Evolutionary conservation across 2,888 invertebrate species (phyloP).

Genomic region (Nephrocerus scutellatus): DNA sequence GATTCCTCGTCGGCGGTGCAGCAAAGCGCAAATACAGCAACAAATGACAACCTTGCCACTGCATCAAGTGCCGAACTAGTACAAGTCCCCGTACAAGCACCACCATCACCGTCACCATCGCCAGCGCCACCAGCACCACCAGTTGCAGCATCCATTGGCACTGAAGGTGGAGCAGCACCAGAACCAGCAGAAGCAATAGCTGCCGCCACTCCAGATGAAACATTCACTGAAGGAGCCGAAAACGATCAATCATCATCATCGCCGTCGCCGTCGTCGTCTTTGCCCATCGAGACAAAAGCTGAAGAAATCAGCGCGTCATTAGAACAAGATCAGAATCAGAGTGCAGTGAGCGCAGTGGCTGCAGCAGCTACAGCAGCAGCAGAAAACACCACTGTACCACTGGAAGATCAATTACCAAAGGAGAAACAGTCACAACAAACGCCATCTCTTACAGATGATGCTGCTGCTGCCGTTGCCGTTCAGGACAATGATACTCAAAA

Average conservation of each 20-base stretch:
- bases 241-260: conserved; percentile 20
- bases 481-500: conserved; percentile 24
- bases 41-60: conserved; percentile 34
- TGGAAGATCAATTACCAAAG: conserved; percentile 1
- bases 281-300: conserved; percentile 18
- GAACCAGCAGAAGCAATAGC: conserved; percentile 20
- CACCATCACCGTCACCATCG: conserved; percentile 43
- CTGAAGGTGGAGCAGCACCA: conserved; percentile 12
- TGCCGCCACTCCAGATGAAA: conserved; percentile 37
- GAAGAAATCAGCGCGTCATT: conserved; percentile 18
- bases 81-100: conserved; percentile 37
- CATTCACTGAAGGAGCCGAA: conserved; percentile 26
- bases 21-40: conserved; percentile 29
- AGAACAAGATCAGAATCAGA: conserved; percentile 11
- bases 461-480: conserved; percentile 20
- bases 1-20: conserved; percentile 21
- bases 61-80: conserved; percentile 28
- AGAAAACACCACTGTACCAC: conserved; percentile 4
- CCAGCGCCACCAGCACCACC: conserved; percentile 17
- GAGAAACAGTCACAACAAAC: conserved; percentile 17
- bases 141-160: no score
- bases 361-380: conserved; percentile 7
- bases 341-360: no score
- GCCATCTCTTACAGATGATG: conserved; percentile 23
- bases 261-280: conserved; percentile 19